Conservation (phyloP, 2,888 invertebrate species). For the Stenolophus ochropezus region DNA sequence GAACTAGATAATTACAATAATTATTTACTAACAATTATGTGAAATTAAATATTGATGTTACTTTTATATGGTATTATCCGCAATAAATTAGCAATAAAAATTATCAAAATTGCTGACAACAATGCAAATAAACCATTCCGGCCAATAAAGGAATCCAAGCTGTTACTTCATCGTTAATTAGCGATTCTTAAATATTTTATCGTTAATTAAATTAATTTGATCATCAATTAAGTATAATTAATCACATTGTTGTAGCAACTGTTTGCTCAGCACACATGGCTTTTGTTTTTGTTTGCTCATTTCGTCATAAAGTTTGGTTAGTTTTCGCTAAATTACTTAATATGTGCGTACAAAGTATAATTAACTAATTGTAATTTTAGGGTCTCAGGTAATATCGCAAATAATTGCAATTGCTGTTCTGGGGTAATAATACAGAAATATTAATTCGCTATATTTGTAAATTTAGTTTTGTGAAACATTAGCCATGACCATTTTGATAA, state of each 20-base stretch:
- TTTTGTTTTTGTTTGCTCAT: conserved; percentile 7
- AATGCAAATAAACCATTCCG: not conserved
- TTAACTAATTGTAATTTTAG: not conserved
- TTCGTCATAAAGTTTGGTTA: not conserved
- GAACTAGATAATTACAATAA: not conserved
- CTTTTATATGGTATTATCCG: conserved; percentile 10
- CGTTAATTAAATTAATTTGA: conserved; percentile 50
- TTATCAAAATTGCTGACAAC: conserved; percentile 24
- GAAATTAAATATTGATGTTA: not conserved
- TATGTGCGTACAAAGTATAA: not conserved
- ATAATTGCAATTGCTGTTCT: not conserved
- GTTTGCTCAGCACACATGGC: conserved; percentile 13
- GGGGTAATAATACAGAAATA: not conserved
- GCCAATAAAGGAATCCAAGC: conserved; percentile 16
- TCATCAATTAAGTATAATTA: conserved; percentile 51
- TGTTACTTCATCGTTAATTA: conserved; percentile 19
- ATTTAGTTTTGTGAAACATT: not conserved
- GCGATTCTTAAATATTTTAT: conserved; percentile 44
- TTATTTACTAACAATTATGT: not conserved
- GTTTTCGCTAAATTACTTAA: not conserved
- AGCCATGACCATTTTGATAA: not conserved
- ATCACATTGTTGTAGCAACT: conserved; percentile 45
- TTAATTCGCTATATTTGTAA: not conserved
- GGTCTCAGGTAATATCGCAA: not conserved
- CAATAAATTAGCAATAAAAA: conserved; percentile 47